Evolutionary conservation across 2,797 vertebrate species (phyloP).

Genomic region (Carcharodon carcharias): DNA sequence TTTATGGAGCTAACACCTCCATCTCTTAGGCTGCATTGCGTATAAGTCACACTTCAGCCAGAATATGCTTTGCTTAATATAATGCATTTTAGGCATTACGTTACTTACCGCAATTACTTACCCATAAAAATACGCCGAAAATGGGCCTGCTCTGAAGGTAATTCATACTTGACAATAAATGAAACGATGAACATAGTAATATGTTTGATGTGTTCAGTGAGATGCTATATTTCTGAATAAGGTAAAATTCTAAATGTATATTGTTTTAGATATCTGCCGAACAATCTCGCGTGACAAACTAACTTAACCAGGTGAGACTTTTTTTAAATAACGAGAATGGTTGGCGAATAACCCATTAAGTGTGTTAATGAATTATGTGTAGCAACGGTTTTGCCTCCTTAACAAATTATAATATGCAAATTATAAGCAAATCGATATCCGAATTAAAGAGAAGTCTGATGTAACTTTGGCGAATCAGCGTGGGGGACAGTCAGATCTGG

Average conservation of each 20-base stretch:
- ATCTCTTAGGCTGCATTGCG: not conserved
- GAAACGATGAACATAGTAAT: not conserved
- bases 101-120: not conserved
- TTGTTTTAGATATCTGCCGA: not conserved
- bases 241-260: not conserved
- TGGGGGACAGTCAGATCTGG: not conserved
- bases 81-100: not conserved
- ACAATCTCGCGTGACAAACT: not conserved
- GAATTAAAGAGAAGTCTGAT: not conserved
- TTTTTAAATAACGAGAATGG: slow-evolving; percentile 10
- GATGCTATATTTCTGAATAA: not conserved
- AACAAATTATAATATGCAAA: slow-evolving; percentile 30
- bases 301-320: not conserved
- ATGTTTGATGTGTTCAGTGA: not conserved
- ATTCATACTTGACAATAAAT: not conserved
- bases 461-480: not conserved
- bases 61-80: not conserved
- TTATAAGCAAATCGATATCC: not conserved
- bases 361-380: no score
- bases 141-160: not conserved
- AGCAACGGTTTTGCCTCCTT: not conserved
- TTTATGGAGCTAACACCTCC: not conserved
- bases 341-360: not conserved
- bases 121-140: not conserved
- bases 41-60: not conserved